Conservation (phyloP, 2,888 invertebrate genomes). For the Willowsia nigromaculata region DNA sequence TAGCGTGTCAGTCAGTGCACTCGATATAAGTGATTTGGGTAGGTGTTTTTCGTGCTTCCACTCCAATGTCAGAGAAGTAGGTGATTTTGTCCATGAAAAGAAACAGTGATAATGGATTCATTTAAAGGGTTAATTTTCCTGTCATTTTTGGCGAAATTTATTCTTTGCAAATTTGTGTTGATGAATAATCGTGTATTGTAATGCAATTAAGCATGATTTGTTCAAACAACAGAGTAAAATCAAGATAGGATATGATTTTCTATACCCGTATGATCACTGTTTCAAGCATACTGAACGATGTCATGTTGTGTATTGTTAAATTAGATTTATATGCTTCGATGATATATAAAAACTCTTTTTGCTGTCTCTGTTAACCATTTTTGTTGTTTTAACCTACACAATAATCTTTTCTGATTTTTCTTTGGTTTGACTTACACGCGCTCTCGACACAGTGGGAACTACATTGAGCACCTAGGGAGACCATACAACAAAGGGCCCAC, state of each 20-base stretch:
- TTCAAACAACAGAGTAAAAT: not conserved
- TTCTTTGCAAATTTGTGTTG: not conserved
- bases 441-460: conserved; percentile 85
- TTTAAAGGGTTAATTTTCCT: not conserved
- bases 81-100: not conserved
- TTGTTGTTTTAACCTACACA: not conserved
- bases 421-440: not conserved
- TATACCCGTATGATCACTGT: no score
- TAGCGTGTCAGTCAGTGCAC: no score
- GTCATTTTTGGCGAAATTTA: not conserved
- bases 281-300: no score
- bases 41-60: no score
- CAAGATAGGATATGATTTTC: not conserved
- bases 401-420: not conserved
- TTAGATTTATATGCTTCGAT: no score
- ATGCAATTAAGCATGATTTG: not conserved
- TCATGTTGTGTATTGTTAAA: not conserved
- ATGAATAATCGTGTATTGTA: not conserved
- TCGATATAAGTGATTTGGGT: no score
- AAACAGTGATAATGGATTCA: not conserved
- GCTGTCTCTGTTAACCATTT: not conserved
- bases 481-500: conserved; percentile 85
- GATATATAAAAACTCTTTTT: no score
- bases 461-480: conserved; percentile 83
- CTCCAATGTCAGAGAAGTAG: no score